These are phyloP conservation scores for Toxotes chatareus DNA, from an alignment of 2,113 vertebrate species.

Conservation along the genomic window DNA sequence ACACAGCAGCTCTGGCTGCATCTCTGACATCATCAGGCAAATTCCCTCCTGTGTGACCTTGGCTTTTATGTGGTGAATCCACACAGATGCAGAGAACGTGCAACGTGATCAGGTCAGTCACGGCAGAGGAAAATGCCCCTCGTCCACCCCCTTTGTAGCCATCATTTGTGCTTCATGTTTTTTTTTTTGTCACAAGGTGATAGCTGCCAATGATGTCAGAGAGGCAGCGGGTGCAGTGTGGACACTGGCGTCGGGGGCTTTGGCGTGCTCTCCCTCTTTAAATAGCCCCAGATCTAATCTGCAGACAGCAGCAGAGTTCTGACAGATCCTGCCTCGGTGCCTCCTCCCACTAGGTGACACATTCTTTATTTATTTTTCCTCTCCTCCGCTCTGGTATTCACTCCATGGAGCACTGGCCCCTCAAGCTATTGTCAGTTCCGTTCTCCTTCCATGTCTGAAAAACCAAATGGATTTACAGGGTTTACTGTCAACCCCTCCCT, in stretches of 20 bases:
- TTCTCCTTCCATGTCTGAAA: slow-evolving; percentile 83
- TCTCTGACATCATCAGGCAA: slow-evolving; percentile 59
- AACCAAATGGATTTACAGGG: slow-evolving; percentile 83
- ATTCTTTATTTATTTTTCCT: slow-evolving; percentile 81
- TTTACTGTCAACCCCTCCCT: slow-evolving; percentile 80
- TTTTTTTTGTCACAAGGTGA: slow-evolving; percentile 61
- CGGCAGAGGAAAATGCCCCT: not conserved
- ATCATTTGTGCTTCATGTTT: slow-evolving; percentile 51
- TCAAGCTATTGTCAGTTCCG: slow-evolving; percentile 85
- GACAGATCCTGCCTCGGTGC: slow-evolving; percentile 81
- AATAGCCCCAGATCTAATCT: slow-evolving; percentile 85
- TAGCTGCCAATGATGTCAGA: slow-evolving; percentile 66
- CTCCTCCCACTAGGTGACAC: slow-evolving; percentile 83
- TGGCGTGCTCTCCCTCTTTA: slow-evolving; percentile 76
- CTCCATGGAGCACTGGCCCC: slow-evolving; percentile 80
- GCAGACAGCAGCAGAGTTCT: slow-evolving; percentile 85
- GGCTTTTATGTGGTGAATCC: slow-evolving; percentile 43
- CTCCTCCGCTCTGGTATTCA: slow-evolving; percentile 81
- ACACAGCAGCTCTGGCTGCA: slow-evolving; percentile 29
- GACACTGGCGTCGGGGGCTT: slow-evolving; percentile 60
- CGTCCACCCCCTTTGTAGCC: slow-evolving; percentile 14
- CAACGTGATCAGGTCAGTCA: slow-evolving; percentile 50
- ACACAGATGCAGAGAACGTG: slow-evolving; percentile 15
- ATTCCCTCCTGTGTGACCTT: slow-evolving; percentile 63
- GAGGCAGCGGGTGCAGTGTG: slow-evolving; percentile 52